These are phyloP conservation scores for Neria commutata DNA, from an alignment of 2,888 invertebrate species.

Conservation along the genomic window DNA sequence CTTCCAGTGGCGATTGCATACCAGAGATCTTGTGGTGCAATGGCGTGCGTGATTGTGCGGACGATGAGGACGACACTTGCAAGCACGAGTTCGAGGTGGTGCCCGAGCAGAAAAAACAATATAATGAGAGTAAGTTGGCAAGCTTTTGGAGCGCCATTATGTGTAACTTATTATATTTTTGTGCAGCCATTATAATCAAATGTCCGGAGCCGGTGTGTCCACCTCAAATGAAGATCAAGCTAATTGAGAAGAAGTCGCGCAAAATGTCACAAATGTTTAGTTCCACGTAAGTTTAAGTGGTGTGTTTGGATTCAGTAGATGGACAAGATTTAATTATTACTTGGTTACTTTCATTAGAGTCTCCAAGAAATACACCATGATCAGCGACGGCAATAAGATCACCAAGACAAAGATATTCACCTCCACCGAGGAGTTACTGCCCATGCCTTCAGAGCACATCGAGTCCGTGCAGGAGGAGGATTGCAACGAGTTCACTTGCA, in stretches of 20 bases:
- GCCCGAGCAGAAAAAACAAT: slow-evolving; percentile 41
- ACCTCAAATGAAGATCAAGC: slow-evolving; percentile 63
- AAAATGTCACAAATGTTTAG: slow-evolving; percentile 64
- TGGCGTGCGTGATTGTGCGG: slow-evolving; percentile 79
- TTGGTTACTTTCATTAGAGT: slow-evolving; percentile 24
- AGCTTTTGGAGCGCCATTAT: slow-evolving; percentile 28
- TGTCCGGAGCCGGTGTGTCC: slow-evolving; percentile 65
- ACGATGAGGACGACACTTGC: slow-evolving; percentile 77
- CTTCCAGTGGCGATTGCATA: slow-evolving; percentile 76
- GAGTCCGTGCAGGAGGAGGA: slow-evolving; percentile 46
- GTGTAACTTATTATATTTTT: neutral
- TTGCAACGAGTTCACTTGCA: slow-evolving; percentile 58
- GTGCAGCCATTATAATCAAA: slow-evolving; percentile 44
- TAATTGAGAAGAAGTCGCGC: slow-evolving; percentile 55
- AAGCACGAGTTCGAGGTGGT: slow-evolving; percentile 42
- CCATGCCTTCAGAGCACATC: slow-evolving; percentile 42
- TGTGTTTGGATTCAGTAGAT: no score
- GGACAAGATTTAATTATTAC: neutral
- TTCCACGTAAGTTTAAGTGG: slow-evolving; percentile 36
- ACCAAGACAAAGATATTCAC: slow-evolving; percentile 50
- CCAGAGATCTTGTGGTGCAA: slow-evolving; percentile 78
- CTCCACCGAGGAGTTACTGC: slow-evolving; percentile 45
- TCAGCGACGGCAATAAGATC: slow-evolving; percentile 48
- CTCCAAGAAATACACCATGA: slow-evolving; percentile 50
- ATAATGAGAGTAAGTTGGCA: slow-evolving; percentile 45